phyloP scores from a whole-genome alignment of 2,113 vertebrate genomes.

The Salvelinus namaycush region DNA sequence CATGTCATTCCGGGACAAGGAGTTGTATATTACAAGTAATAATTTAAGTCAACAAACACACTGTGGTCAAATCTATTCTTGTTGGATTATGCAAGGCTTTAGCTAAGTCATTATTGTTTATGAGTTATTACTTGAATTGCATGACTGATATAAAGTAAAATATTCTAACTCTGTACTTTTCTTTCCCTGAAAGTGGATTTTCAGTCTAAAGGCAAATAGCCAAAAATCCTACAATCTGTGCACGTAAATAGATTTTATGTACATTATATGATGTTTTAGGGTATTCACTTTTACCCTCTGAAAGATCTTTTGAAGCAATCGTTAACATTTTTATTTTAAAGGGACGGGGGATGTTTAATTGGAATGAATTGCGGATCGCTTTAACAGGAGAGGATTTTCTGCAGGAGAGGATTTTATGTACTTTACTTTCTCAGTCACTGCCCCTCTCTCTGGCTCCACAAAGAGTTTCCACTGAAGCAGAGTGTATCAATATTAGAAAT shows the following conservation, averaged over 20 bases:
- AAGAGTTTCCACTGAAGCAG: constrained; percentile 26
- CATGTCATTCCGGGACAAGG: too few relatives aligned
- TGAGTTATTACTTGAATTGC: too few relatives aligned
- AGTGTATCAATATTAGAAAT: constrained; percentile 38
- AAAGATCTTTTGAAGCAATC: constrained; percentile 18
- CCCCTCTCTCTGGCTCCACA: constrained; percentile 10
- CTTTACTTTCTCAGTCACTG: constrained; percentile 10
- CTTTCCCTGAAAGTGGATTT: too few relatives aligned
- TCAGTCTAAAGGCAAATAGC: too few relatives aligned
- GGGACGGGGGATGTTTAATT: constrained; percentile 7
- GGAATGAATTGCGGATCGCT: constrained; percentile 5
- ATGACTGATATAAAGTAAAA: too few relatives aligned
- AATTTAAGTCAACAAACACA: too few relatives aligned
- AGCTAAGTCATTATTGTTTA: too few relatives aligned
- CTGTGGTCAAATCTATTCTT: too few relatives aligned
- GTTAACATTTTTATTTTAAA: constrained; percentile 25
- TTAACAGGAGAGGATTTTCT: constrained; percentile 23
- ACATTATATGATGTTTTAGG: background rate
- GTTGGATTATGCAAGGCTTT: too few relatives aligned
- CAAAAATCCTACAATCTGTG: background rate
- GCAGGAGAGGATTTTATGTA: constrained; percentile 31
- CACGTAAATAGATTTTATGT: background rate
- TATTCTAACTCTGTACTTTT: too few relatives aligned
- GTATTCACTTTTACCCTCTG: constrained; percentile 1
- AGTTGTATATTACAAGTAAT: too few relatives aligned